Conservation (phyloP, 2,888 invertebrate genomes). For the Erynnis tages region DNA sequence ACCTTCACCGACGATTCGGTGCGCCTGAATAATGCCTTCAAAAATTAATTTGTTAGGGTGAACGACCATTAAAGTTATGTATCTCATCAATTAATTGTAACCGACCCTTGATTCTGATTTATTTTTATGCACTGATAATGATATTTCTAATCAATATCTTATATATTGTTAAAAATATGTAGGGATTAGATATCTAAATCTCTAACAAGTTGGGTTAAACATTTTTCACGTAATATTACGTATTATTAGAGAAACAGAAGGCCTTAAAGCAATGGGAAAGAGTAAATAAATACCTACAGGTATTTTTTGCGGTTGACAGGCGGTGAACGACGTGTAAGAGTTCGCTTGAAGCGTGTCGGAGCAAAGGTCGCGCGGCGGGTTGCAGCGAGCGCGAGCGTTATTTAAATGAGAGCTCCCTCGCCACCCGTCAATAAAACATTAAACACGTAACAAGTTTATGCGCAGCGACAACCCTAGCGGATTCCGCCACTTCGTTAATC, state of each 20-base stretch:
- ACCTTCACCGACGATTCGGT: conserved; percentile 62
- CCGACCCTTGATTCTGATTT: conserved; percentile 1
- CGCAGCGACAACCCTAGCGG: conserved; percentile 80
- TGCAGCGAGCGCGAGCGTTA: conserved; percentile 59
- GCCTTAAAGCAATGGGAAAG: neutral
- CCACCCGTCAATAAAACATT: conserved; percentile 81
- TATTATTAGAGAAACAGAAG: too few relatives aligned
- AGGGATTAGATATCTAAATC: too few relatives aligned
- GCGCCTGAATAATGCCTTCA: conserved; percentile 58
- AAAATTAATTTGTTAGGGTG: conserved; percentile 63
- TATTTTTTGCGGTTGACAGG: conserved; percentile 30
- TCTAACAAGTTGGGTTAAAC: too few relatives aligned
- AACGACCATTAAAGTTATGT: conserved; percentile 44
- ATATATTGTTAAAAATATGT: too few relatives aligned
- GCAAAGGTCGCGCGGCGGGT: conserved; percentile 42
- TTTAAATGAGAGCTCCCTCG: conserved; percentile 77
- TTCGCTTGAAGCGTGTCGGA: conserved; percentile 32
- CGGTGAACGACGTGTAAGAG: conserved; percentile 19
- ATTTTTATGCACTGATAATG: neutral
- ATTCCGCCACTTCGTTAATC: conserved; percentile 82
- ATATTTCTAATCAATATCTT: too few relatives aligned
- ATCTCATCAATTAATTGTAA: conserved; percentile 2
- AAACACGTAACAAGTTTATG: conserved; percentile 82
- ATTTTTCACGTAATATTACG: too few relatives aligned
- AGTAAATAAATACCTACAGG: conserved; percentile 1